Percentiles rank a stretch among this genome's conserved stretches.
Conservation (phyloP, 2,797 vertebrate species). For the Serranus cabrilla region DNA sequence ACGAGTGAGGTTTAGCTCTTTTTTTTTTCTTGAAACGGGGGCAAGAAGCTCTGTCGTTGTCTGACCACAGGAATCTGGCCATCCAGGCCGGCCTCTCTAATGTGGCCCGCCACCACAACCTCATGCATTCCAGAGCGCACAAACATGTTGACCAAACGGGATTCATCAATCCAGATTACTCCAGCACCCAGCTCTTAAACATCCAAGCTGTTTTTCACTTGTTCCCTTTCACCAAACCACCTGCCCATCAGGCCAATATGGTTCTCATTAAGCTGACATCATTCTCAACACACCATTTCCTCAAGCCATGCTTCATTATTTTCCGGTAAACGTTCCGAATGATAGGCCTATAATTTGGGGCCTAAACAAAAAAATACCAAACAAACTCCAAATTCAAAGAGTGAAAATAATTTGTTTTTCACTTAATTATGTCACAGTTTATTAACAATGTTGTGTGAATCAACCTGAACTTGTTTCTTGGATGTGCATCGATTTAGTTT, state of each 20-base stretch:
- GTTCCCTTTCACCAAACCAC: constrained; percentile 83
- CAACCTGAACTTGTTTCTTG: constrained; percentile 23
- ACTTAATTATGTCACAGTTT: constrained; percentile 43
- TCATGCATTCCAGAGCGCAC: constrained; percentile 86
- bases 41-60: constrained; percentile 80
- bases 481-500: constrained; percentile 10
- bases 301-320: constrained; percentile 52
- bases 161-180: constrained; percentile 85
- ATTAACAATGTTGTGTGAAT: constrained; percentile 28
- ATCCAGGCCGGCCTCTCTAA: constrained; percentile 76
- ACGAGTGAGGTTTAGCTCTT: constrained; percentile 64
- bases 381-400: constrained; percentile 22
- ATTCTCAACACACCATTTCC: constrained; percentile 62
- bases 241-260: constrained; percentile 79
- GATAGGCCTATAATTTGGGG: constrained; percentile 41
- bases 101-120: constrained; percentile 85
- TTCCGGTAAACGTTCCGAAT: constrained; percentile 47
- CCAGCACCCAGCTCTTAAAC: constrained; percentile 80
- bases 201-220: constrained; percentile 85
- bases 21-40: constrained; percentile 71
- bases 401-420: constrained; percentile 32
- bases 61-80: constrained; percentile 86
- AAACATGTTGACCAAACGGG: constrained; percentile 88
- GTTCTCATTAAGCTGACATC: constrained; percentile 74
- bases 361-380: constrained; percentile 37